phyloP scores from a whole-genome alignment of 2,797 vertebrate genomes.

The Morus bassanus region DNA sequence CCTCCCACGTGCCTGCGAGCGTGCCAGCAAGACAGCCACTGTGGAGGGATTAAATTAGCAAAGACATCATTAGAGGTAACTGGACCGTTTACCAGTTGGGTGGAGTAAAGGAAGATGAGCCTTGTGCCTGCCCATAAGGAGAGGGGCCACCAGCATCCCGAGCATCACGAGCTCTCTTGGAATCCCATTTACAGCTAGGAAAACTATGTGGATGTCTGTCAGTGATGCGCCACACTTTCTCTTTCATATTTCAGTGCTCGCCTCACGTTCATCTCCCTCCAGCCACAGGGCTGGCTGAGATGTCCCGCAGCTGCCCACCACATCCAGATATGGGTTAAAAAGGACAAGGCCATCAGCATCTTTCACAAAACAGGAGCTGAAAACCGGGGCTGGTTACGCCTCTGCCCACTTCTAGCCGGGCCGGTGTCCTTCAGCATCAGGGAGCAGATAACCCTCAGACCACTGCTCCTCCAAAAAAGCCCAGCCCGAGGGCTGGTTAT shows the following conservation, averaged over 20 bases:
- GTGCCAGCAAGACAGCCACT: background rate
- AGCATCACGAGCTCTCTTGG: background rate
- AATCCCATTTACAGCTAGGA: background rate
- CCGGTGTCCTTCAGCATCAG: background rate
- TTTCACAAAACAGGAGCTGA: background rate
- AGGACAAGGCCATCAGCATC: background rate
- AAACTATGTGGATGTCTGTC: background rate
- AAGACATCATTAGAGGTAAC: background rate
- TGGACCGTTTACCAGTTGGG: background rate
- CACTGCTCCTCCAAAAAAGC: background rate
- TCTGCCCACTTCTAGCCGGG: background rate
- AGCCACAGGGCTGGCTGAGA: background rate
- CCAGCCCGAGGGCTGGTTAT: background rate
- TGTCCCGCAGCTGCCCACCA: background rate
- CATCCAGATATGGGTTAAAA: background rate
- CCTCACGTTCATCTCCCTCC: background rate
- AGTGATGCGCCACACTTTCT: background rate
- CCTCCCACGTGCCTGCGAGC: background rate
- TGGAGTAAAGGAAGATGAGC: background rate
- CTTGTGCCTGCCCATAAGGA: background rate
- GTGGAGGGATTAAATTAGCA: background rate
- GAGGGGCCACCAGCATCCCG: background rate
- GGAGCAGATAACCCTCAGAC: background rate
- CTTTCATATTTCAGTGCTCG: background rate
- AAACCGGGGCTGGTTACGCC: background rate